Conservation (phyloP, 2,888 invertebrate genomes). For the Caenorhabditis imperialis region DNA sequence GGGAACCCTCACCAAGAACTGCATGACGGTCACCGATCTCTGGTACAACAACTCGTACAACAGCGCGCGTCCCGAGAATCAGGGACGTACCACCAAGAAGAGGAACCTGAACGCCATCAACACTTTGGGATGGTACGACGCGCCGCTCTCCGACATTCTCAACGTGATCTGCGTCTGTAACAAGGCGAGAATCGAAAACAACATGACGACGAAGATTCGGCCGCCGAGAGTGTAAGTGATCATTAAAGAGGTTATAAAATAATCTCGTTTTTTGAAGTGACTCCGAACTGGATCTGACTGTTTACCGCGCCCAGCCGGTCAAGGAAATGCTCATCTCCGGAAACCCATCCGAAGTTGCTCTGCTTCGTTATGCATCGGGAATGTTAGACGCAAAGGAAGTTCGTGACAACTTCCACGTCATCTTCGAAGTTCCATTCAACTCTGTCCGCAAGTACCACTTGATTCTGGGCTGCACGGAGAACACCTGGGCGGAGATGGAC, state of each 20-base stretch:
- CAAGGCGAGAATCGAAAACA: slow-evolving; percentile 60
- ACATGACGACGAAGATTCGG: slow-evolving; percentile 41
- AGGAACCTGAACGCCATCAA: slow-evolving; percentile 46
- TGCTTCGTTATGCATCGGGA: slow-evolving; percentile 58
- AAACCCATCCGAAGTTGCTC: slow-evolving; percentile 64
- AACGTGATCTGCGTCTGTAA: slow-evolving; percentile 64
- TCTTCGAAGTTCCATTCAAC: slow-evolving; percentile 74
- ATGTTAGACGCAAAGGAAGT: slow-evolving; percentile 55
- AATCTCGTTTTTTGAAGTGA: slow-evolving; percentile 41
- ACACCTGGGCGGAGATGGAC: slow-evolving; percentile 31
- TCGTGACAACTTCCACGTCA: slow-evolving; percentile 56
- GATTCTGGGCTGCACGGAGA: slow-evolving; percentile 56
- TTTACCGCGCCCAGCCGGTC: slow-evolving; percentile 45
- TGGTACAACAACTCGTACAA: slow-evolving; percentile 61
- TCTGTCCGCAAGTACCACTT: slow-evolving; percentile 70
- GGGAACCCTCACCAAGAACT: slow-evolving; percentile 67
- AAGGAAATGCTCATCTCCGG: slow-evolving; percentile 58
- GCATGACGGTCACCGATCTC: slow-evolving; percentile 66
- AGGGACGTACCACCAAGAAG: slow-evolving; percentile 55
- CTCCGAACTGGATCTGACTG: slow-evolving; percentile 55
- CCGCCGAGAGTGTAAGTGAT: slow-evolving; percentile 49
- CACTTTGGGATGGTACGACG: slow-evolving; percentile 53
- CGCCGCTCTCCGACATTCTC: slow-evolving; percentile 62
- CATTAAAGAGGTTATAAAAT: slow-evolving; percentile 1
- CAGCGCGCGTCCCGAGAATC: slow-evolving; percentile 58